phyloP scores from a whole-genome alignment of 2,113 vertebrate species.

The Epinephelus lanceolatus region DNA sequence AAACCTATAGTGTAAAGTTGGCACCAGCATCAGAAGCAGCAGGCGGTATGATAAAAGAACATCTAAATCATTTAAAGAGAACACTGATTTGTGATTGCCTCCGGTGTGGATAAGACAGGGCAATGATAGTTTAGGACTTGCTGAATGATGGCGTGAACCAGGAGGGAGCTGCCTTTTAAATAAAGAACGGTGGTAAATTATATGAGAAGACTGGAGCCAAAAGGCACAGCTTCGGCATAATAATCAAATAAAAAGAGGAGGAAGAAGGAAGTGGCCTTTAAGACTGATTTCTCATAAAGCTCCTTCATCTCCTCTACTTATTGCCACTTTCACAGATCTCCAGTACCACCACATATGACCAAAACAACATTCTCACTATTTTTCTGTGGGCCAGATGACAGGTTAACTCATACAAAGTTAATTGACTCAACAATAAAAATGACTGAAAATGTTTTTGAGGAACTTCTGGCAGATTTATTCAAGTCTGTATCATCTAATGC shows the following conservation, averaged over 20 bases:
- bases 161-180: slow-evolving; percentile 65
- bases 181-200: slow-evolving; percentile 64
- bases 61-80: slow-evolving; percentile 58
- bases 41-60: slow-evolving; percentile 43
- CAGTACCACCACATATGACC: not conserved
- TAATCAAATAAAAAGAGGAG: slow-evolving; percentile 36
- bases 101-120: slow-evolving; percentile 52
- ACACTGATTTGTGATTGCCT: slow-evolving; percentile 63
- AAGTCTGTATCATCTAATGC: not conserved
- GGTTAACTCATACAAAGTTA: not conserved
- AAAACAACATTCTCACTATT: slow-evolving; percentile 17
- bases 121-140: slow-evolving; percentile 65
- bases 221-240: slow-evolving; percentile 37
- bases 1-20: slow-evolving; percentile 6
- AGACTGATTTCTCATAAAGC: slow-evolving; percentile 39
- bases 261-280: slow-evolving; percentile 2
- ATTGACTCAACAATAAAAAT: not conserved
- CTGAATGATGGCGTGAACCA: slow-evolving; percentile 66
- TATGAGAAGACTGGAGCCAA: slow-evolving; percentile 48
- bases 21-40: slow-evolving; percentile 18
- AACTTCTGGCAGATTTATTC: not conserved
- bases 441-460: not conserved
- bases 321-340: slow-evolving; percentile 10
- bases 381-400: not conserved
- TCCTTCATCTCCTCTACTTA: not conserved